Percentiles rank a stretch among this genome's conserved stretches.
Evolutionary conservation across 2,888 invertebrate species (phyloP).

Genomic region (Euplexia lucipara): DNA sequence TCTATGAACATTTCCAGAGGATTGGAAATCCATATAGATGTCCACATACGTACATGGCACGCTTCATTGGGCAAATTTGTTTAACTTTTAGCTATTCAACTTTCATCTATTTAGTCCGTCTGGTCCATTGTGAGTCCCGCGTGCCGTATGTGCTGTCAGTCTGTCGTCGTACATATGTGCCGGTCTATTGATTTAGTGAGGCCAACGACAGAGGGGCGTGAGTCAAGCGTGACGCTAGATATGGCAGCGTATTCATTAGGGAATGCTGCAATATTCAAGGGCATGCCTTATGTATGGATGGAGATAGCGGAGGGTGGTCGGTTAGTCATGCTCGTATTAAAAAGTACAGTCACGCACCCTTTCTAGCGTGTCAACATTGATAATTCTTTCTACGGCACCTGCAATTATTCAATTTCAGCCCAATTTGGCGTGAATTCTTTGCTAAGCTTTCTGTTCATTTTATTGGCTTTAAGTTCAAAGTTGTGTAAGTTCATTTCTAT

Average conservation of each 20-base stretch:
- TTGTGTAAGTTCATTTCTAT: not conserved
- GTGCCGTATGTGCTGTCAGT: slow-evolving; percentile 22
- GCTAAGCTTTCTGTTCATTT: slow-evolving; percentile 2
- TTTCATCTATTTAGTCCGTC: slow-evolving; percentile 50
- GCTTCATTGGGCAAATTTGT: slow-evolving; percentile 36
- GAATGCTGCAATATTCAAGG: slow-evolving; percentile 65
- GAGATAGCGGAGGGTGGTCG: slow-evolving; percentile 31
- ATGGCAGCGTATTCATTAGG: slow-evolving; percentile 66
- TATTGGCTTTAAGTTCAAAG: not conserved
- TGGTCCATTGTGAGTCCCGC: slow-evolving; percentile 55
- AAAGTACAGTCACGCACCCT: slow-evolving; percentile 38
- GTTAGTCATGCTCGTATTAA: slow-evolving; percentile 40
- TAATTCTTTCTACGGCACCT: slow-evolving; percentile 8
- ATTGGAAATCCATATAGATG: no score
- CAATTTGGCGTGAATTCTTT: not conserved
- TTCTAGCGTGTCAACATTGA: slow-evolving; percentile 27
- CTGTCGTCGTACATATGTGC: slow-evolving; percentile 58
- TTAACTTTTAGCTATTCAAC: slow-evolving; percentile 41
- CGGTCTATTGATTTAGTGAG: slow-evolving; percentile 85
- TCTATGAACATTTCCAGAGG: no score
- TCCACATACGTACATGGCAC: not conserved
- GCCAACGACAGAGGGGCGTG: slow-evolving; percentile 83
- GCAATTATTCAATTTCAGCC: slow-evolving; percentile 16
- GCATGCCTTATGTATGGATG: slow-evolving; percentile 52
- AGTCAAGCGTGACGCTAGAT: slow-evolving; percentile 77